Conservation (phyloP, 2,888 invertebrate genomes). For the Macrophya alboannulata region DNA sequence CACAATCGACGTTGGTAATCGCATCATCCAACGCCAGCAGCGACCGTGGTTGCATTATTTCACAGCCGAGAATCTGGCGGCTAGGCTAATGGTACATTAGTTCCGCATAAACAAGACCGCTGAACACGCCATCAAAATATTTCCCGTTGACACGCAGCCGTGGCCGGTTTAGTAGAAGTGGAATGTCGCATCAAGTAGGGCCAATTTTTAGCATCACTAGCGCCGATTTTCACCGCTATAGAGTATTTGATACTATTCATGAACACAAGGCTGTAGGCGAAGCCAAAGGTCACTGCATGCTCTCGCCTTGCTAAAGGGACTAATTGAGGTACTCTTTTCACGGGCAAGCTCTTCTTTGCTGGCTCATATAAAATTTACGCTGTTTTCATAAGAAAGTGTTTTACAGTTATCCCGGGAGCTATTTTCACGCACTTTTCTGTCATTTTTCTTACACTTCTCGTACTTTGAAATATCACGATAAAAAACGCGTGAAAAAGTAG, state of each 20-base stretch:
- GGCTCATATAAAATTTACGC: too few species aligned
- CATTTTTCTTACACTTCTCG: too few species aligned
- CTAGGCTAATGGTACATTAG: constrained; percentile 38
- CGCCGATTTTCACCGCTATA: background rate
- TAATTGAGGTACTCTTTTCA: too few species aligned
- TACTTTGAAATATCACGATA: background rate
- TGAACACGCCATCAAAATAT: constrained; percentile 3
- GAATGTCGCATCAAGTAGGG: background rate
- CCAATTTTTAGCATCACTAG: too few species aligned
- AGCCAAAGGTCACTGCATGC: background rate
- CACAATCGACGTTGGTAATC: constrained; percentile 30
- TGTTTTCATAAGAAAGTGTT: too few species aligned
- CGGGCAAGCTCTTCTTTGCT: too few species aligned
- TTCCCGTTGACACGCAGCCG: background rate
- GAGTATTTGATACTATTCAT: background rate
- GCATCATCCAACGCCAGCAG: constrained; percentile 17
- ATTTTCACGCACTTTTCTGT: too few species aligned
- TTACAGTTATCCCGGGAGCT: too few species aligned
- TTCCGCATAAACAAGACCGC: background rate
- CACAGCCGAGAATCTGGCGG: background rate
- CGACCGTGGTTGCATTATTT: constrained; percentile 16
- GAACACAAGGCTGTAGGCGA: background rate
- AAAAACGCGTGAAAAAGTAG: background rate
- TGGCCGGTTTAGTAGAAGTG: background rate
- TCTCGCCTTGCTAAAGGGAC: too few species aligned